Percentiles rank a stretch among this genome's conserved stretches.
Conservation (phyloP, 2,113 vertebrate species). For the Ascaphus truei region DNA sequence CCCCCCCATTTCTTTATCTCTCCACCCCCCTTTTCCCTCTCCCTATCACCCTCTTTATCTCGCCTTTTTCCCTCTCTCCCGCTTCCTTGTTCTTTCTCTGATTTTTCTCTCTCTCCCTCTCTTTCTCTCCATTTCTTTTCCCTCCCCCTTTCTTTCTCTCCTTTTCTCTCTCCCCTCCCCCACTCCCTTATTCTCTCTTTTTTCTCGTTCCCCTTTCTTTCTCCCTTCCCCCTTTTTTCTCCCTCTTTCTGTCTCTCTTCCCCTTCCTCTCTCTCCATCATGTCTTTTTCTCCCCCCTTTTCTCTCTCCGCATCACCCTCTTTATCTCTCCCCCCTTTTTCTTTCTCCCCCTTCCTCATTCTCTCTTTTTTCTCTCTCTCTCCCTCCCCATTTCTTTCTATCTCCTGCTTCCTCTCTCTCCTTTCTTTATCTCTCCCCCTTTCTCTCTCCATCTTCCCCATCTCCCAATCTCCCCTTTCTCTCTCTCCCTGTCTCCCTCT, state of each 20-base stretch:
- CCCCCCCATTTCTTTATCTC: too few relatives aligned
- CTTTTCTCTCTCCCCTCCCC: neutral
- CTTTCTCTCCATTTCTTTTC: too few relatives aligned
- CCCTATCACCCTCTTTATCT: neutral
- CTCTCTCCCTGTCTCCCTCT: too few relatives aligned
- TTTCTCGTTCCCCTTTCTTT: neutral
- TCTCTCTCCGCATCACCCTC: too few relatives aligned
- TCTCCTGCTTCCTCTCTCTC: too few relatives aligned
- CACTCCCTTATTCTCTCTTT: neutral
- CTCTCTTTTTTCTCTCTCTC: neutral
- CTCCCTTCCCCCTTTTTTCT: neutral
- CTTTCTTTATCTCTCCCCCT: neutral
- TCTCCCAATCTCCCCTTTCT: neutral
- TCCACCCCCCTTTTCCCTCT: neutral
- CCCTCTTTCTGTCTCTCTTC: neutral
- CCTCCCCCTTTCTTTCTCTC: neutral
- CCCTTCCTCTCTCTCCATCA: too few relatives aligned
- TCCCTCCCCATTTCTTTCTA: too few relatives aligned
- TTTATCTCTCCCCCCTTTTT: too few relatives aligned
- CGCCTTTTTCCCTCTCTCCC: neutral
- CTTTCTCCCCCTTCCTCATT: accelerated
- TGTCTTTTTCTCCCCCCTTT: too few relatives aligned
- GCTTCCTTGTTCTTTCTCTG: too few relatives aligned
- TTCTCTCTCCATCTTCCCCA: too few relatives aligned
- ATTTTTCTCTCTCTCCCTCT: neutral